phyloP scores from a whole-genome alignment of 2,888 invertebrate species.

The Habroteleia sp. region DNA sequence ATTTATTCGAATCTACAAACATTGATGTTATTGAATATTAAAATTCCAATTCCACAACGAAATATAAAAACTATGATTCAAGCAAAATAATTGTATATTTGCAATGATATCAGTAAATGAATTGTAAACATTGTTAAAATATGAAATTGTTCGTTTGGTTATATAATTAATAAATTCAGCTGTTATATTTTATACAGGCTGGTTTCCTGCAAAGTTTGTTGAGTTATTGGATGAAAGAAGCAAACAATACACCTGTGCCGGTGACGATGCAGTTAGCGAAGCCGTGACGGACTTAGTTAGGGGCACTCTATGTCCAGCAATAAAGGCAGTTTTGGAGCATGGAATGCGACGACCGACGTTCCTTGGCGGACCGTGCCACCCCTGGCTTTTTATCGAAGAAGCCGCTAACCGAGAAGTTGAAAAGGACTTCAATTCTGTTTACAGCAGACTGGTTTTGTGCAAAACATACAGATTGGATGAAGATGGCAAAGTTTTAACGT shows the following conservation, averaged over 20 bases:
- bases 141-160: background rate
- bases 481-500: conserved; percentile 98
- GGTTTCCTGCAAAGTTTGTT: conserved; percentile 99
- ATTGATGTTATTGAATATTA: too few relatives aligned
- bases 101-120: too few relatives aligned
- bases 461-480: conserved; percentile 99
- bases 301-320: conserved; percentile 94
- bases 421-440: conserved; percentile 98
- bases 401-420: conserved; percentile 98
- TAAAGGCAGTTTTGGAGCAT: conserved; percentile 96
- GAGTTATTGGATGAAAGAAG: conserved; percentile 97
- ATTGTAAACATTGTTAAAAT: conserved; percentile 10
- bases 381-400: conserved; percentile 99
- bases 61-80: too few relatives aligned
- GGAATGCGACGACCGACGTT: conserved; percentile 96
- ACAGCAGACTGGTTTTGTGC: conserved; percentile 96
- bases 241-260: conserved; percentile 94
- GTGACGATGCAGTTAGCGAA: conserved; percentile 98
- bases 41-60: too few relatives aligned
- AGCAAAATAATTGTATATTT: too few relatives aligned
- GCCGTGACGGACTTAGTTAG: conserved; percentile 97
- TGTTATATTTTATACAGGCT: conserved; percentile 82
- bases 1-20: too few relatives aligned
- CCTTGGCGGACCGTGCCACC: conserved; percentile 95
- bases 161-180: conserved; percentile 9